Evolutionary conservation across 2,113 vertebrate species (phyloP).

Genomic region (Phrynocephalus versicolor): DNA sequence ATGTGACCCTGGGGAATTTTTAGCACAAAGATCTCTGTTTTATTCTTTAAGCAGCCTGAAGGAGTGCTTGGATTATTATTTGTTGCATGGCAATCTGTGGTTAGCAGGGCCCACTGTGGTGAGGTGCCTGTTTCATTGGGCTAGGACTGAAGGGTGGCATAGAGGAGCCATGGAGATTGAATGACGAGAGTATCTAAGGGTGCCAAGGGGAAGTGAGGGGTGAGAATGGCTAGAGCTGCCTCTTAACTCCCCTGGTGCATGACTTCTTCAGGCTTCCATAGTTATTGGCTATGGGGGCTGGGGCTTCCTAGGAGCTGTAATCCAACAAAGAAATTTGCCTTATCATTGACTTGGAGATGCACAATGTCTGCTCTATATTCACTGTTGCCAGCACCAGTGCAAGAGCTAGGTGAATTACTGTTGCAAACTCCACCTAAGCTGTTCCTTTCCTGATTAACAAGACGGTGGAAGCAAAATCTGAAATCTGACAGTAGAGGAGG

Average conservation of each 20-base stretch:
- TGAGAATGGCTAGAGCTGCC: background rate
- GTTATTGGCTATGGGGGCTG: too few species aligned
- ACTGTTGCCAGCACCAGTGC: background rate
- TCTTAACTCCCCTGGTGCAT: background rate
- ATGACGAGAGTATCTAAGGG: too few species aligned
- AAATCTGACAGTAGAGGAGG: background rate
- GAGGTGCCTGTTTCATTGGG: background rate
- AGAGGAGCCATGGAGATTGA: too few species aligned
- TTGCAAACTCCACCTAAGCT: background rate
- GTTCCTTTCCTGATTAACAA: background rate
- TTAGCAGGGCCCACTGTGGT: background rate
- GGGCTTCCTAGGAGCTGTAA: background rate
- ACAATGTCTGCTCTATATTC: background rate
- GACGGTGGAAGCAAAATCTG: background rate
- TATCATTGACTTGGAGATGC: too few species aligned
- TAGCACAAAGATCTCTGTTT: background rate
- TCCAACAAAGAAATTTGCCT: background rate
- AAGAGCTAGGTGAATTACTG: background rate
- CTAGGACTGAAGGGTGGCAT: background rate
- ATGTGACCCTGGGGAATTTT: conserved; percentile 15
- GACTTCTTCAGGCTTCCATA: background rate
- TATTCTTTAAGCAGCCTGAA: background rate
- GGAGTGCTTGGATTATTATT: background rate
- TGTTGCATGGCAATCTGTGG: background rate
- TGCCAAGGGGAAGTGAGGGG: too few species aligned